These are phyloP conservation scores for Rhipidura dahli DNA, from an alignment of 2,113 vertebrate genomes.

Conservation along the genomic window DNA sequence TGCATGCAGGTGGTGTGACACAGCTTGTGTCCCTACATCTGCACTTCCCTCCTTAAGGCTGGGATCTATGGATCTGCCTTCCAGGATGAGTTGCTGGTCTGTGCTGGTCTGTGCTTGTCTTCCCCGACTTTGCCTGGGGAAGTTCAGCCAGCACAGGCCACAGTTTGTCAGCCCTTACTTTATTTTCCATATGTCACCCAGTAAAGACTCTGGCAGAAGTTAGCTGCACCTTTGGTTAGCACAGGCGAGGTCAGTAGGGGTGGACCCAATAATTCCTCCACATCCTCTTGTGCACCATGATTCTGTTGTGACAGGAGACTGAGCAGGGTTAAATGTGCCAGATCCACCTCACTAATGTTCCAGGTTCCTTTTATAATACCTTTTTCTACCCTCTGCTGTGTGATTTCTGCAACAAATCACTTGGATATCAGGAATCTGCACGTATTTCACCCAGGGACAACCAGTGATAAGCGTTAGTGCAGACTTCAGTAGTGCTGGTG, in stretches of 20 bases:
- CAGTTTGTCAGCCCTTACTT: neutral
- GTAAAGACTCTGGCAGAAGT: neutral
- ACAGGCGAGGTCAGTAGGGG: accelerated
- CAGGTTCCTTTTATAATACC: neutral
- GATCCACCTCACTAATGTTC: neutral
- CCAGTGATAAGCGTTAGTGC: neutral
- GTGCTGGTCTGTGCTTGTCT: neutral
- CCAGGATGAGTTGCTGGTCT: neutral
- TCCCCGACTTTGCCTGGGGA: neutral
- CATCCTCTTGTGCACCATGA: too few species aligned
- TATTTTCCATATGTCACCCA: neutral
- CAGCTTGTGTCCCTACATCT: neutral
- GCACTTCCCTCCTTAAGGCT: neutral
- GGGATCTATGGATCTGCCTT: neutral
- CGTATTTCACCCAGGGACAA: neutral
- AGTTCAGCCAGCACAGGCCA: neutral
- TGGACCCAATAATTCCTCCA: neutral
- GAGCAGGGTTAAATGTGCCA: neutral
- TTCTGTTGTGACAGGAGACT: neutral
- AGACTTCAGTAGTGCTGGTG: neutral
- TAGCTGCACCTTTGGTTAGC: neutral
- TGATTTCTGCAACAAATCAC: neutral
- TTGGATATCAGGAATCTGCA: neutral
- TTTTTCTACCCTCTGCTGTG: neutral
- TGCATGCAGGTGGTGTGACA: neutral